Conservation (phyloP, 2,888 invertebrate species). For the Antheraea assamensis region DNA sequence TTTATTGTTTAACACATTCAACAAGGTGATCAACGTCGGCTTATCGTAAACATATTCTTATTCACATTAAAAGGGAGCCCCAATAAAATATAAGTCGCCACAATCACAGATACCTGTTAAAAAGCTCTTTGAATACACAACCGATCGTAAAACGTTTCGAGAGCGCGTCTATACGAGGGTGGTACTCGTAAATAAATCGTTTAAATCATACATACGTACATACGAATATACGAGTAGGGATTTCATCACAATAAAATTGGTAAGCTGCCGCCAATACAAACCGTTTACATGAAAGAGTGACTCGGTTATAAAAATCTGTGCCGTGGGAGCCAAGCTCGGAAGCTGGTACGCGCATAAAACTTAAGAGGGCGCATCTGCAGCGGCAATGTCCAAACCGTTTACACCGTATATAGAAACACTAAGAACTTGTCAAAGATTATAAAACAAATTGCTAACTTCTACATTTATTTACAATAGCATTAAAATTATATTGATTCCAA, state of each 20-base stretch:
- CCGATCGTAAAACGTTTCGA: constrained; percentile 29
- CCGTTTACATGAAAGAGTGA: neutral
- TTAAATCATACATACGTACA: neutral
- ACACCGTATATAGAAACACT: too few relatives aligned
- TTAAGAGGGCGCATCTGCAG: too few relatives aligned
- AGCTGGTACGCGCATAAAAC: too few relatives aligned
- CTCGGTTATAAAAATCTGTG: neutral
- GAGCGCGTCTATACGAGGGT: constrained; percentile 34
- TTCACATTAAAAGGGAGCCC: neutral
- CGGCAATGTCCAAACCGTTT: too few relatives aligned
- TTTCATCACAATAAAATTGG: constrained; percentile 1
- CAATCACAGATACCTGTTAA: constrained; percentile 37
- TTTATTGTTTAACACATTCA: neutral
- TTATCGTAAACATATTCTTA: neutral
- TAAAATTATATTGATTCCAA: too few relatives aligned
- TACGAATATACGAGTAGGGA: neutral
- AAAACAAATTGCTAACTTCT: too few relatives aligned
- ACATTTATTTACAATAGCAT: too few relatives aligned
- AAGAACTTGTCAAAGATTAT: too few relatives aligned
- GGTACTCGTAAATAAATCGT: constrained; percentile 21
- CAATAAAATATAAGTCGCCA: constrained; percentile 7
- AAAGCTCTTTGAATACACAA: constrained; percentile 41
- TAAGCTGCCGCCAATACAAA: neutral
- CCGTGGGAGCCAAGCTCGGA: too few relatives aligned
- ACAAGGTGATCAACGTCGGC: neutral